Base-by-base conservation (phyloP, 2,888 invertebrate species). In the Drosophila nigritarsus region DNA sequence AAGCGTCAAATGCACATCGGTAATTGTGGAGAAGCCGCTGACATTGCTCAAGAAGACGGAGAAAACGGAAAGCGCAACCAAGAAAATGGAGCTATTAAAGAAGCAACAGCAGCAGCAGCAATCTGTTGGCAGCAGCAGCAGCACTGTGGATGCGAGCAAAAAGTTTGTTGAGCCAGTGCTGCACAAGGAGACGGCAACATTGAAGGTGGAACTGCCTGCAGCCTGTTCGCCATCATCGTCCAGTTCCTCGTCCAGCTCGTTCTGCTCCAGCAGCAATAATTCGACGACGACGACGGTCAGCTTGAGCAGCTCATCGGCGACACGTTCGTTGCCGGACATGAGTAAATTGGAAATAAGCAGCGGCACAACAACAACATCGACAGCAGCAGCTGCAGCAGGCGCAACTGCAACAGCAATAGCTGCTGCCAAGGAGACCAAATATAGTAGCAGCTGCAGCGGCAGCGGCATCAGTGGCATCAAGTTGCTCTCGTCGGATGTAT, bases 401-500 rank as follows among this genome's bases (percentile, higher is more conserved):
- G 42, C 42, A 45, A 20, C 45, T 0, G 30, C 64, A 48, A n/a
- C 59, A 18, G 40, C 27, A 13, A 29, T 27, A 7, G 66, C 20
- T 15, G 8, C 60, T 1, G 9, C 32, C 48, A 63, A 64, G 48
- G 69, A 71, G 62, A n/a, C 72, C 50, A 50, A 79, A 59, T 61
- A 77, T 66, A 40, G 71, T 75, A 49, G 73, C 62, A 27, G 68
- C 62, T 6, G 69, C 6, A 70, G 56, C 36, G 27, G 63, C 73
- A 50, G 55, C 27, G 27, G 61, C 29, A 24, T 50, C 8, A 53
- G 48, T 24, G 69, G 82, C 51, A 65, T 72, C 29, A 82, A 85
- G 53, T 30, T 85, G 30, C 72, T 83, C 6, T 83, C 85, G 18
- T 85, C 91, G 63, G 97, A 97, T 91, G 95, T 97, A 71, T 97